Evolutionary conservation across 2,888 invertebrate species (phyloP), one percentile per base, ranked within the genome.

Genomic region (Leuctra nigra): DNA sequence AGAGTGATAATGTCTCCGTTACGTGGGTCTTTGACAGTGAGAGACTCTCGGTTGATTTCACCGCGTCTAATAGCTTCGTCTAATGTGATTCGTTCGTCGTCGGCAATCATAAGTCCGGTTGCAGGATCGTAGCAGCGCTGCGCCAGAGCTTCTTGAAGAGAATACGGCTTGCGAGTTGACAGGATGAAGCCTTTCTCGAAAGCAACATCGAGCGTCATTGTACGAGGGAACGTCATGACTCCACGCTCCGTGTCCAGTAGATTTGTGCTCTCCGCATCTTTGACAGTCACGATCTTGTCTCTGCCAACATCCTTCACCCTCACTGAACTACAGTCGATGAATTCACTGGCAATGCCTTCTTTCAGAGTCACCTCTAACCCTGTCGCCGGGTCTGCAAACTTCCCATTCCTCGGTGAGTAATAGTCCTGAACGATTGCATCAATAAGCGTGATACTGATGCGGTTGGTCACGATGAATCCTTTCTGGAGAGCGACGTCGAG

Each of bases 1-100:
- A 94, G 72, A 0, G 90, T 82, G 59, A 94, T 83, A 7, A 91
- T 85, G 63, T 90, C 87, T 54, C 86, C 86, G 1, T 86, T 83
- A 65, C 84, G 77, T 0, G 91, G 89, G 72, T 91, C 87, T 67
- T 84, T 83, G 33, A 92, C 81, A 1, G 90, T 86, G 53, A 90
- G 74, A 54, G 87, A 84, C 62, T 85, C 82, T 2, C 83, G 80
- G 68, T 89, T 88, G 44, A 94, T 86, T 50, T 87, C 78, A 56
- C 87, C 86, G 59, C 79, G 76, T 58, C 81, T 77, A 50, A 91
- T 86, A 1, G 90, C 87, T 62, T 87, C 82, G 59, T 84, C 83
- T 13, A 91, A 71, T 13, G 86, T 86, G 64, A 88, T 77, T 53
- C 77, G 78, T 52, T 81, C 78, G 22, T 82, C 81, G 29, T 69